Conservation (phyloP, 2,888 invertebrate genomes). For the Agriopis aurantiaria region DNA sequence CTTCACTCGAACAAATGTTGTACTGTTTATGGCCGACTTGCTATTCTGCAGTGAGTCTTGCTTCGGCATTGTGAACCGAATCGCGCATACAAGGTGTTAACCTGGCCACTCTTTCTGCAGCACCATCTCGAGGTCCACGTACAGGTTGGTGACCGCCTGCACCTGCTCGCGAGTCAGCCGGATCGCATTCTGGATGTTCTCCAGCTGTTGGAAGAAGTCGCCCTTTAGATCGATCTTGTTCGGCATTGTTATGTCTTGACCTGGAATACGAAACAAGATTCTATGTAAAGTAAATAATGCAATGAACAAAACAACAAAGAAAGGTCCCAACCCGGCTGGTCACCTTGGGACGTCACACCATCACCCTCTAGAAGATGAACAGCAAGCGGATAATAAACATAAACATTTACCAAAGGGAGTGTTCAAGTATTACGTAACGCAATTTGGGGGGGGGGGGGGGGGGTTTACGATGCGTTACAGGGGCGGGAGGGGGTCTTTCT, state of each 20-base stretch:
- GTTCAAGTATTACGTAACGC: too few species aligned
- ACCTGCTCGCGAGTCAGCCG: conserved; percentile 71
- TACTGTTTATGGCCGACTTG: not conserved
- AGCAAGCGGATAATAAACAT: too few species aligned
- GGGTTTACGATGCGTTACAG: too few species aligned
- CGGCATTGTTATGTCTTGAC: conserved; percentile 62
- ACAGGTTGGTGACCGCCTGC: conserved; percentile 66
- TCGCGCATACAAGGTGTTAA: conserved; percentile 34
- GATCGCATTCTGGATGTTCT: conserved; percentile 64
- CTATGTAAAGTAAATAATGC: not conserved
- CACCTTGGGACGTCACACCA: too few species aligned
- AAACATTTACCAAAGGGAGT: too few species aligned
- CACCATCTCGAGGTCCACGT: conserved; percentile 72
- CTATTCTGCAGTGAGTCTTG: not conserved
- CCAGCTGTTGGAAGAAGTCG: conserved; percentile 74
- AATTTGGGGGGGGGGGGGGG: too few species aligned
- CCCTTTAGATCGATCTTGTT: conserved; percentile 62
- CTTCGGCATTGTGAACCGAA: not conserved
- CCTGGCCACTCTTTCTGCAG: conserved; percentile 73
- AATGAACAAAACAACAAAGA: too few species aligned
- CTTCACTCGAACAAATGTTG: too few species aligned
- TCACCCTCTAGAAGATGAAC: too few species aligned
- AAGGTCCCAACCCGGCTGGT: too few species aligned
- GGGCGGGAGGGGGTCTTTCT: too few species aligned
- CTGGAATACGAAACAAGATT: not conserved